Evolutionary conservation across 2,888 invertebrate species (phyloP).

Genomic region (Prenolepis imparis): DNA sequence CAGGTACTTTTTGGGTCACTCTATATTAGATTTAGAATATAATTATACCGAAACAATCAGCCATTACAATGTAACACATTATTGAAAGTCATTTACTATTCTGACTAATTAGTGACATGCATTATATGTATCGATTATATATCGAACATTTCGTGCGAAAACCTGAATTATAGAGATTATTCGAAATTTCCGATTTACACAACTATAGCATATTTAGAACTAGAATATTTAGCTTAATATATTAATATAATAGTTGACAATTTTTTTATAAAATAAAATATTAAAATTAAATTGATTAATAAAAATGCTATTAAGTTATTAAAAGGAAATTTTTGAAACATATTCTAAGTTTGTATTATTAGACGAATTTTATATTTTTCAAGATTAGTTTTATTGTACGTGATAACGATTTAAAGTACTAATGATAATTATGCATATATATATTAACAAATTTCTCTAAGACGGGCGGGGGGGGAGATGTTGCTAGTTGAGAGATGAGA

Average conservation of each 20-base stretch:
- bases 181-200: neutral
- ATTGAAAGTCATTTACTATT: slow-evolving; percentile 15
- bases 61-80: neutral
- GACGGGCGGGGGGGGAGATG: too few relatives aligned
- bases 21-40: neutral
- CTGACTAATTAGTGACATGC: slow-evolving; percentile 27
- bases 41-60: neutral
- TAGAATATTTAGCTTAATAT: neutral
- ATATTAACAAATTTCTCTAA: neutral
- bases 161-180: neutral
- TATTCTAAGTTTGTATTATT: neutral
- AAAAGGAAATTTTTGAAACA: neutral
- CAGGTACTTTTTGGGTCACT: neutral
- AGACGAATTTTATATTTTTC: neutral
- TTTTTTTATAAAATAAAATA: neutral
- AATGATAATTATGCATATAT: slow-evolving; percentile 4
- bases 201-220: neutral
- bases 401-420: neutral
- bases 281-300: neutral
- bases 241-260: neutral
- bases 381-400: neutral
- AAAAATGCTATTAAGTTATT: neutral
- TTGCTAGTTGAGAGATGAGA: neutral
- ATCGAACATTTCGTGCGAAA: neutral
- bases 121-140: slow-evolving; percentile 13